Percentiles rank a stretch among this genome's conserved stretches.
These are phyloP conservation scores for Tetragnatha versicolor DNA, from an alignment of 1,140 invertebrate species.

Conservation along the genomic window DNA sequence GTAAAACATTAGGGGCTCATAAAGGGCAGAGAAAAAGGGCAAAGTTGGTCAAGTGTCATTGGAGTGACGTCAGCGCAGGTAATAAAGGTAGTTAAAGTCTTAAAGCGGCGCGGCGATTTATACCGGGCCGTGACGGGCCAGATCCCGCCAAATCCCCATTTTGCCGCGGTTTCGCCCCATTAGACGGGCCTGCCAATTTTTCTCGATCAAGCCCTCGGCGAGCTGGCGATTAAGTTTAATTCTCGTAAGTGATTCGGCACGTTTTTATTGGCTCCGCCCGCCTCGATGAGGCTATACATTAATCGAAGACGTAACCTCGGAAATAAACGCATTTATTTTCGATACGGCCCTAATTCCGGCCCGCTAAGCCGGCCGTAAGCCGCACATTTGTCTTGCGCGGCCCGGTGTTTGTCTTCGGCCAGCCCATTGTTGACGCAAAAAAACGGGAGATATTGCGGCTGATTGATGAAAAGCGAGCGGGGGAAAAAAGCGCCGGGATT, in stretches of 20 bases:
- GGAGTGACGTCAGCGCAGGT: slow-evolving; percentile 45
- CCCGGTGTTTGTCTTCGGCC: slow-evolving; percentile 51
- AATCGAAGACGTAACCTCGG: slow-evolving; percentile 56
- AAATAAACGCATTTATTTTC: slow-evolving; percentile 56
- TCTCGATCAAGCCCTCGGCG: slow-evolving; percentile 54
- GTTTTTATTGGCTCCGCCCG: slow-evolving; percentile 55
- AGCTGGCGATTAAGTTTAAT: slow-evolving; percentile 56
- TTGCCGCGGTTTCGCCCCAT: slow-evolving; percentile 55
- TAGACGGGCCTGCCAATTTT: slow-evolving; percentile 54
- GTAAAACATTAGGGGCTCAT: background rate
- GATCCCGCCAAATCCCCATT: slow-evolving; percentile 55
- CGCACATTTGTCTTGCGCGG: slow-evolving; percentile 56
- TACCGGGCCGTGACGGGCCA: slow-evolving; percentile 52
- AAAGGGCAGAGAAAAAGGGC: slow-evolving; percentile 6
- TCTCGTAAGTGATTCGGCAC: slow-evolving; percentile 56
- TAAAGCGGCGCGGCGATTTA: slow-evolving; percentile 53
- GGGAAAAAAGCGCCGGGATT: slow-evolving; percentile 19
- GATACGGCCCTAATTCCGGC: slow-evolving; percentile 42
- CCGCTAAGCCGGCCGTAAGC: slow-evolving; percentile 53
- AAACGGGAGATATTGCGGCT: slow-evolving; percentile 49
- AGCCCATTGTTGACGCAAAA: slow-evolving; percentile 52
- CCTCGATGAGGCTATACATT: slow-evolving; percentile 55
- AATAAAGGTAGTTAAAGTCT: slow-evolving; percentile 56
- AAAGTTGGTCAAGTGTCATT: slow-evolving; percentile 42
- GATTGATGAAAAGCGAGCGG: slow-evolving; percentile 54